phyloP scores from a whole-genome alignment of 2,888 invertebrate species.

The Dusona sp. region DNA sequence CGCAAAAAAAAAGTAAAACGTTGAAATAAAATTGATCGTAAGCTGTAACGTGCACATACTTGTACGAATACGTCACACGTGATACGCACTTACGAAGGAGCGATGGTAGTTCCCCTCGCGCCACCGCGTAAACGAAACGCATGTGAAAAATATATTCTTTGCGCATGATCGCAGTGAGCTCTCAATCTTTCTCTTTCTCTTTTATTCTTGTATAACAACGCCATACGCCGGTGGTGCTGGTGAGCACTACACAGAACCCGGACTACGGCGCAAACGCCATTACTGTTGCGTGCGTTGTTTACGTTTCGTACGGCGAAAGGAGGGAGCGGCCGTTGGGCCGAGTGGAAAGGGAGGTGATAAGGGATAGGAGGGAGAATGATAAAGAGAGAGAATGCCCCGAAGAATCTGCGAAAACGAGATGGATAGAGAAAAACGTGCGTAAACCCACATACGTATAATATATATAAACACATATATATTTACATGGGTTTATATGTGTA shows the following conservation, averaged over 20 bases:
- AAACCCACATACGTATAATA: background rate
- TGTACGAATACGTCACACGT: background rate
- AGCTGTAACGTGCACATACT: background rate
- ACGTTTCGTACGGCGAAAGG: slow-evolving; percentile 61
- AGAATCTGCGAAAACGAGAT: slow-evolving; percentile 43
- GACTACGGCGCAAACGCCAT: slow-evolving; percentile 50
- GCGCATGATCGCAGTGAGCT: slow-evolving; percentile 35
- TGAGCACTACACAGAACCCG: slow-evolving; percentile 10
- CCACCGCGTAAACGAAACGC: slow-evolving; percentile 22
- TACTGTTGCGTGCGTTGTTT: slow-evolving; percentile 62
- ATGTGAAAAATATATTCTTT: slow-evolving; percentile 31
- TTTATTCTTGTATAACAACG: background rate
- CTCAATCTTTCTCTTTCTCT: background rate
- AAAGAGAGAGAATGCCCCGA: slow-evolving; percentile 10
- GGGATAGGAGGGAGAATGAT: slow-evolving; percentile 9
- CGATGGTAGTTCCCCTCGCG: slow-evolving; percentile 27
- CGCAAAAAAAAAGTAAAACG: background rate
- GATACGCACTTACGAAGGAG: slow-evolving; percentile 16
- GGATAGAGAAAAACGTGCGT: slow-evolving; percentile 48
- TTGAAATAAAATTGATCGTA: background rate
- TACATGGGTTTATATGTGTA: background rate
- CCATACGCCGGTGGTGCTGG: slow-evolving; percentile 1
- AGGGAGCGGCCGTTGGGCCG: slow-evolving; percentile 31
- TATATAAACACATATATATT: background rate
- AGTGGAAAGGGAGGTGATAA: slow-evolving; percentile 8